Percentiles rank a stretch among this genome's conserved stretches.
Evolutionary conservation across 2,888 invertebrate genomes (phyloP).

Genomic region (Rhagium mordax): DNA sequence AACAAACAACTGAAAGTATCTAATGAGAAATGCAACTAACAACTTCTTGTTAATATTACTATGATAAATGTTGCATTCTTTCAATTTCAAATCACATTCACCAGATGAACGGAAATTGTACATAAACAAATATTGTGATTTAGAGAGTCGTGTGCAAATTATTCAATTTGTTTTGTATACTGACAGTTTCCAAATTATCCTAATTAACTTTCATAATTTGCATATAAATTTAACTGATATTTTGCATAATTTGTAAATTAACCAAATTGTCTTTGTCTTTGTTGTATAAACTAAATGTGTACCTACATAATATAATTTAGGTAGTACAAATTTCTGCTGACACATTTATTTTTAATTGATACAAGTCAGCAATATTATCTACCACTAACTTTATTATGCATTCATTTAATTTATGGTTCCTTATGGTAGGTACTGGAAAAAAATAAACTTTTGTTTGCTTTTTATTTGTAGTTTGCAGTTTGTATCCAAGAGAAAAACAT

Average conservation of each 20-base stretch:
- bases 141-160: neutral
- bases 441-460: no score
- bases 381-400: no score
- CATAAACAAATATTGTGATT: neutral
- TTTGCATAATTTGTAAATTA: neutral
- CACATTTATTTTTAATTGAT: neutral
- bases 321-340: neutral
- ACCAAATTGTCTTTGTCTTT: neutral
- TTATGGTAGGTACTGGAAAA: no score
- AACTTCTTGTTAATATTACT: no score
- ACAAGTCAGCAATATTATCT: neutral
- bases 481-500: no score
- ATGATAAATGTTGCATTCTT: no score
- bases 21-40: no score
- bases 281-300: slow-evolving; percentile 3
- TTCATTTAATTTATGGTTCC: no score
- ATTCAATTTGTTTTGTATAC: neutral
- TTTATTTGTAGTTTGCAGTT: no score
- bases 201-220: neutral
- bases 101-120: no score
- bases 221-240: slow-evolving; percentile 3
- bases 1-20: no score
- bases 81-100: no score
- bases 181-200: neutral
- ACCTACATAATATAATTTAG: slow-evolving; percentile 2